Evolutionary conservation across 2,113 vertebrate species (phyloP), one percentile per base, ranked within the genome.

Genomic region (Chelonoidis abingdonii): DNA sequence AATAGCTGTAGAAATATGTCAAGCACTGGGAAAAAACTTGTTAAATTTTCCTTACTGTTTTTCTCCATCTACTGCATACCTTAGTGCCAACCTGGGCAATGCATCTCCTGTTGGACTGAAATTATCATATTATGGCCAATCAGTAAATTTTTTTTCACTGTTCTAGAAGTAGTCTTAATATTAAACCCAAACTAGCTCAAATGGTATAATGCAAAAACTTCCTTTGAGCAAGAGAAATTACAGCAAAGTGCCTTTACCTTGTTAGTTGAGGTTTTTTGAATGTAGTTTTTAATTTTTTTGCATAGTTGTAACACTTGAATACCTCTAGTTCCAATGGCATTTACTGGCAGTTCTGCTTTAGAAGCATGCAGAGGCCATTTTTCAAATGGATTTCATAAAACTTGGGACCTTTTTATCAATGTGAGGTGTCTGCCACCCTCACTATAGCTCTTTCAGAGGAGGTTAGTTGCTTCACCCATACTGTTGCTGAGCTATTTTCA

Each of bases 21-120:
- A 98, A 97, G 98, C 97, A 98, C 97, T 95, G 99, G 98, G 98
- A 98, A 98, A 98, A 98, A 98, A 98, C 98, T 99, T 99, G 98
- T 98, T 96, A 97, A 97, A 97, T 97, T 97, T 98, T 97, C 98
- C 97, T 97, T 98, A 98, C 98, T 98, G 92, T 98, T 98, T 96
- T 96, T 98, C 98, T 91, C 98, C 98, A 97, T 98, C 98, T 97
- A 96, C 98, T 97, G 97, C 97, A 95, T 98, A 98, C 95, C 97
- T 98, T 98, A 98, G 97, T 97, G 97, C 98, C 97, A 98, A 98
- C 97, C 97, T 99, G 98, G 98, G 98, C 98, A 99, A 97, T 97
- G 97, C 97, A 83, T 98, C 98, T 96, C 97, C 98, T 94, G 96
- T 98, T 96, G 98, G 98, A 96, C 98, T 99, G 97, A 98, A 98